Conservation (phyloP, 2,113 vertebrate genomes). For the Dermatemys mawii region DNA sequence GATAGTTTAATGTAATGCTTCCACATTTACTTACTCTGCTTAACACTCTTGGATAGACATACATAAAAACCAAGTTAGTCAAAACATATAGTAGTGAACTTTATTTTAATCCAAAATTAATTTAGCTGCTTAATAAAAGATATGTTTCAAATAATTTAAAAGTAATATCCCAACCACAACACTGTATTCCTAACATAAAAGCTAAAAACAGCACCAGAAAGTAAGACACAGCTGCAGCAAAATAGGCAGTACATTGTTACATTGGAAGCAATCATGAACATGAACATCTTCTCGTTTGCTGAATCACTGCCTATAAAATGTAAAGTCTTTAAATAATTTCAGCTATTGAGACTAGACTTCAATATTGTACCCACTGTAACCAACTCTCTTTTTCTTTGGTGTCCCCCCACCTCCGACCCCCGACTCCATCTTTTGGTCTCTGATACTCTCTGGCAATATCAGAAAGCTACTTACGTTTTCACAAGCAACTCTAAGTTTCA, state of each 20-base stretch:
- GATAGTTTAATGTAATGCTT: not conserved
- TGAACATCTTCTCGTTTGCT: not conserved
- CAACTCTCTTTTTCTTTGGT: not conserved
- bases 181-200: not conserved
- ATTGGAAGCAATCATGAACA: not conserved
- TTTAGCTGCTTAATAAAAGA: not conserved
- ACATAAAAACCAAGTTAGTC: slow-evolving; percentile 3
- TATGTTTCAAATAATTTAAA: not conserved
- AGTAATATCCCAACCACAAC: not conserved
- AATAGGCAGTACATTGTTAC: not conserved
- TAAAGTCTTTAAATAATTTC: not conserved
- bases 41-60: not conserved
- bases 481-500: not conserved
- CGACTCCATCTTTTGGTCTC: not conserved
- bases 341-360: not conserved
- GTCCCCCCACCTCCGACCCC: not conserved
- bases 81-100: not conserved
- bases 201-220: not conserved
- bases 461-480: not conserved
- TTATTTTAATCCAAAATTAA: not conserved
- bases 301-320: not conserved
- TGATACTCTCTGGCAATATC: not conserved
- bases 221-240: not conserved
- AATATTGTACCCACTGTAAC: not conserved
- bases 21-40: slow-evolving; percentile 6